Conservation (phyloP, 2,113 vertebrate genomes). For the Halcyon senegalensis region DNA sequence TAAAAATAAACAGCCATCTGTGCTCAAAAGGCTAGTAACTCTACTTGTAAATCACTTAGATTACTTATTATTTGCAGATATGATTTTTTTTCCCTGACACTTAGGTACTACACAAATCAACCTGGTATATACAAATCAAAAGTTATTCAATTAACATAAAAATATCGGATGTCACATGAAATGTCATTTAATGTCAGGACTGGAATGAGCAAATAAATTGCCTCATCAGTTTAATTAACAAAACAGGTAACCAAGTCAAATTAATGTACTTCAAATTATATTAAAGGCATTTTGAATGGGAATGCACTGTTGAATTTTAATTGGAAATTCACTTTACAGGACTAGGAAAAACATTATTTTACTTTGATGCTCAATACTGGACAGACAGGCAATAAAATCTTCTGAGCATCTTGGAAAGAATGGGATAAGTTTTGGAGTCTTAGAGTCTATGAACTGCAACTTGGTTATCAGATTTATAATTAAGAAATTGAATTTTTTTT, state of each 20-base stretch:
- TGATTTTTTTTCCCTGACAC: neutral
- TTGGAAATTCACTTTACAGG: conserved; percentile 24
- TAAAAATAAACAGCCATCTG: conserved; percentile 67
- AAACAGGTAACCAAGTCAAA: conserved; percentile 62
- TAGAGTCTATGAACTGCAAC: neutral
- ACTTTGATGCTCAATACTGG: neutral
- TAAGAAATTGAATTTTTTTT: neutral
- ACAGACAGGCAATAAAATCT: neutral
- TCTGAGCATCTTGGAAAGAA: neutral
- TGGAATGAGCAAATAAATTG: conserved; percentile 68
- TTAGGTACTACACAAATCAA: conserved; percentile 63
- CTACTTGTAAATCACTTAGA: conserved; percentile 55
- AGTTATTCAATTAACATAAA: conserved; percentile 74
- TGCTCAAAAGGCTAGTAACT: conserved; percentile 56
- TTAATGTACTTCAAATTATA: conserved; percentile 61
- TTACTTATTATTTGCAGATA: conserved; percentile 70
- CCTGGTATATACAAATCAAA: conserved; percentile 67
- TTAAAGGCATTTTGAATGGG: conserved; percentile 50
- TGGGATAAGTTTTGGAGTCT: neutral
- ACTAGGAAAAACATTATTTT: neutral
- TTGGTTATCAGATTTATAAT: neutral
- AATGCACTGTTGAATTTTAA: conserved; percentile 46
- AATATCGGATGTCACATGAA: conserved; percentile 69
- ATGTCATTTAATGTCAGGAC: conserved; percentile 72
- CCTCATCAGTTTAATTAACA: conserved; percentile 71